A percentile compares a stretch with the other conserved stretches of the same genome.
Evolutionary conservation across 2,888 invertebrate species (phyloP).

Genomic region (Suillia variegata): DNA sequence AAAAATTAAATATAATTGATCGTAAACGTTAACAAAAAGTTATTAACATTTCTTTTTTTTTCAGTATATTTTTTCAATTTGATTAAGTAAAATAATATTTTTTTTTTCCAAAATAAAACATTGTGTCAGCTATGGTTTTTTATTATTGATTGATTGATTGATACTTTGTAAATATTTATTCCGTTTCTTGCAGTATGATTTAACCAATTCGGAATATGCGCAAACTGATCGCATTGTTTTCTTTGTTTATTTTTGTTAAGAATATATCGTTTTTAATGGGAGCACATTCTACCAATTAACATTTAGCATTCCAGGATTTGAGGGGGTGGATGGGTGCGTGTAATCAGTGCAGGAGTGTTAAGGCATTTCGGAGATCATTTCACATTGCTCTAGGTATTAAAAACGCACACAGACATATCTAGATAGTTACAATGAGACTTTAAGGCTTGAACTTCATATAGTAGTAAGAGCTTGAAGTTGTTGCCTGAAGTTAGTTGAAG

Average conservation of each 20-base stretch:
- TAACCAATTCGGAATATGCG: conserved; percentile 21
- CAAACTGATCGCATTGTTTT: conserved; percentile 31
- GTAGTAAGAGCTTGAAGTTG: no score
- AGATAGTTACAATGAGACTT: no score
- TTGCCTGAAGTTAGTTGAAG: no score
- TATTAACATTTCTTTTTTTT: conserved; percentile 40
- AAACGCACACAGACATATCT: no score
- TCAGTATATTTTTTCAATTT: conserved; percentile 29
- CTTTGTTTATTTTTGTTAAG: not conserved
- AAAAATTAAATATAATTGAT: conserved; percentile 39
- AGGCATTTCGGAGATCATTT: no score
- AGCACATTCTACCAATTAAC: no score
- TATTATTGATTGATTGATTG: conserved; percentile 35
- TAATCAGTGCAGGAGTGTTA: no score
- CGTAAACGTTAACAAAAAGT: conserved; percentile 37
- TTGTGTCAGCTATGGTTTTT: conserved; percentile 62
- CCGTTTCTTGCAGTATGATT: conserved; percentile 31
- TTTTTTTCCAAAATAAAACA: conserved; percentile 45
- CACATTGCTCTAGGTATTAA: no score
- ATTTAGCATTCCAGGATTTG: no score
- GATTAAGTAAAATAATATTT: conserved; percentile 23
- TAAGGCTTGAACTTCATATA: no score
- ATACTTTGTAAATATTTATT: conserved; percentile 9
- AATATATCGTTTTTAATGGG: no score
- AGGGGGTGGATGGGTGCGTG: no score